Evolutionary conservation across 1,140 invertebrate species (phyloP), one percentile per base, ranked within the genome.

Genomic region (Drosophila kepulauana): DNA sequence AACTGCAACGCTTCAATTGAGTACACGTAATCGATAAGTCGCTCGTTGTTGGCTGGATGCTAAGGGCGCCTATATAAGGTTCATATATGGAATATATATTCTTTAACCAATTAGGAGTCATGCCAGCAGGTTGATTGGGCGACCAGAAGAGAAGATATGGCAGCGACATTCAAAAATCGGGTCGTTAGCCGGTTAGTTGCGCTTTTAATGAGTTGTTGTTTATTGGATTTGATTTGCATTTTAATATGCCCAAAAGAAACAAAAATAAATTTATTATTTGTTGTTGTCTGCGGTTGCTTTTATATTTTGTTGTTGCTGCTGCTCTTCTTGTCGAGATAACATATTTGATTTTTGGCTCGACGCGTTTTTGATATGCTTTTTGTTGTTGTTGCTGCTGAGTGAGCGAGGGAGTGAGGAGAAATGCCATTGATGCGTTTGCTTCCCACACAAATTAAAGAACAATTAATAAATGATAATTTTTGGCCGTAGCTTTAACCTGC

Each of bases 371-470:
- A 10, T 25, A 25, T 48, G 30, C 15, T 35, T 2, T 33, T 13
- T 11, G 35, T 38, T 38, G 35, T 8, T 38, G 35, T 38, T 33
- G 30, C 7, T 33, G 30, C 7, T 33, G 15, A 2, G 5, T 20
- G 49, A 16, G 30, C 1, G n/a, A 54, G 43, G 10, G 16, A 41
- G 30, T 13, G 5, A 35, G 16, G 30, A 13, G 25, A 49, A 52
- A 45, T 79, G 48, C 5, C 43, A 54, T 82, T 77, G 64, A 77
- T 79, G 16, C 20, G 77, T 65, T 81, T 81, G 85, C 84, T 88
- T 88, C 85, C 84, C 84, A 88, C 84, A 89, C 84, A 88, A 89
- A 88, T 88, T 89, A 89, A 88, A 84, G 63, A 73, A 88, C 82
- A 88, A 88, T 89, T 88, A 88, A 88, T 88, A 88, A 88, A 89